phyloP scores from a whole-genome alignment of 2,113 vertebrate species.

The Phrynosoma blainvillii region DNA sequence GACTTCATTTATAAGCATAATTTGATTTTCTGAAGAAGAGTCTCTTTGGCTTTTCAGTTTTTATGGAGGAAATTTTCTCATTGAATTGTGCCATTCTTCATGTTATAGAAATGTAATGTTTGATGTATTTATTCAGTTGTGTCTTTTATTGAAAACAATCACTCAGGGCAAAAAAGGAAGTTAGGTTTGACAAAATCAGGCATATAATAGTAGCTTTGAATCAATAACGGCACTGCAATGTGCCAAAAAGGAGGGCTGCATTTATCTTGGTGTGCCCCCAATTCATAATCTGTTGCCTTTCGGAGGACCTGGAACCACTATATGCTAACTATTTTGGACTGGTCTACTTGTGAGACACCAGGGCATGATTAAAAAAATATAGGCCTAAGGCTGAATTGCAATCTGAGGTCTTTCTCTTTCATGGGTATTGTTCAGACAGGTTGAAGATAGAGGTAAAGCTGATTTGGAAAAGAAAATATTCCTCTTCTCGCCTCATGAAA shows the following conservation, averaged over 20 bases:
- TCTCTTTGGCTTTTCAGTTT: constrained; percentile 43
- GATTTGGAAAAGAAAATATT: neutral
- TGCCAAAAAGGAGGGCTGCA: neutral
- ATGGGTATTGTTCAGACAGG: neutral
- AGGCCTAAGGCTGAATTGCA: neutral
- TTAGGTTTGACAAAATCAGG: constrained; percentile 20
- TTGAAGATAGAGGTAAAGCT: neutral
- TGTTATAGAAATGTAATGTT: constrained; percentile 49
- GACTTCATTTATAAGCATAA: constrained; percentile 30
- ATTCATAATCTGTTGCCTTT: neutral
- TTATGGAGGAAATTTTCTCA: neutral
- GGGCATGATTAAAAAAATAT: neutral
- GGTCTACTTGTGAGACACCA: neutral
- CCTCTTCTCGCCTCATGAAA: neutral
- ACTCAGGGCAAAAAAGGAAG: constrained; percentile 56
- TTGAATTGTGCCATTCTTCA: constrained; percentile 46
- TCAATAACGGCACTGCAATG: constrained; percentile 20
- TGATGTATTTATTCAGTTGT: constrained; percentile 56
- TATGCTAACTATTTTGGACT: neutral
- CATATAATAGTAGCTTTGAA: constrained; percentile 18
- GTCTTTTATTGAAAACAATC: constrained; percentile 56
- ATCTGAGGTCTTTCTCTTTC: neutral
- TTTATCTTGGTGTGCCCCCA: neutral
- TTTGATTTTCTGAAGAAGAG: constrained; percentile 21
- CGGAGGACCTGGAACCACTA: neutral